These are phyloP conservation scores for Montipora foliosa DNA, from an alignment of 64 coral and sea anemone genomes.

Conservation along the genomic window DNA sequence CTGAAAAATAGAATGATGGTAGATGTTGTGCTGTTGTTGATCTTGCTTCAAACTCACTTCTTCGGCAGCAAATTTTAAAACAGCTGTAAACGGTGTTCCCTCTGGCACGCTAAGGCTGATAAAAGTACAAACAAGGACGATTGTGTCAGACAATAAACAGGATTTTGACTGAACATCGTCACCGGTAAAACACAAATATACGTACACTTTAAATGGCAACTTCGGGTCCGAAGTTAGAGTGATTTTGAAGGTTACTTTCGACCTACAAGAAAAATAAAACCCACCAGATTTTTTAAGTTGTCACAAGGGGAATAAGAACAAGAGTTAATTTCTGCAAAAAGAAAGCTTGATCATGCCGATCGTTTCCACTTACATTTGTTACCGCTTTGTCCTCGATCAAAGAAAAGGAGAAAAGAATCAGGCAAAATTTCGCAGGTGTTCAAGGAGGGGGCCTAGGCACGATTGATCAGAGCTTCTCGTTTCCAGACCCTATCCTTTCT, in stretches of 20 bases:
- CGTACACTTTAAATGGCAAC: slow-evolving; percentile 99
- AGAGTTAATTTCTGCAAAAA: neutral
- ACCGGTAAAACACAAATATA: neutral
- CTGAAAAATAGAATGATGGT: too few species aligned
- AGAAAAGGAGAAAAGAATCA: neutral
- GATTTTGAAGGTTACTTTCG: slow-evolving; percentile 99
- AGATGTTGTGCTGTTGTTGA: too few species aligned
- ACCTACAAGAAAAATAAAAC: slow-evolving; percentile 71
- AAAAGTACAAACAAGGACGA: neutral
- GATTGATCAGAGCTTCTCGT: neutral
- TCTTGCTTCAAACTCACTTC: slow-evolving; percentile 80
- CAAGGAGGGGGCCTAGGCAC: slow-evolving; percentile 12
- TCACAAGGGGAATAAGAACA: neutral
- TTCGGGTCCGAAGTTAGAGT: slow-evolving; percentile 98
- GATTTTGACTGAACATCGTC: neutral
- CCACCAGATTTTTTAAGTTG: neutral
- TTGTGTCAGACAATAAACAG: neutral
- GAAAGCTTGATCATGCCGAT: neutral
- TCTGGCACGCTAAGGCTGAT: slow-evolving; percentile 97
- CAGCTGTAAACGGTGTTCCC: slow-evolving; percentile 93
- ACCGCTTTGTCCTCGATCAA: neutral
- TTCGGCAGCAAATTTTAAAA: slow-evolving; percentile 99
- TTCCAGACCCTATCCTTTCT: too few species aligned
- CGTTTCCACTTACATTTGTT: slow-evolving; percentile 33
- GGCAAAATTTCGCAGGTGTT: slow-evolving; percentile 23